Percentiles rank a stretch among this genome's conserved stretches.
Conservation (phyloP, 1,140 invertebrate species). For the Diabrotica virgifera region DNA sequence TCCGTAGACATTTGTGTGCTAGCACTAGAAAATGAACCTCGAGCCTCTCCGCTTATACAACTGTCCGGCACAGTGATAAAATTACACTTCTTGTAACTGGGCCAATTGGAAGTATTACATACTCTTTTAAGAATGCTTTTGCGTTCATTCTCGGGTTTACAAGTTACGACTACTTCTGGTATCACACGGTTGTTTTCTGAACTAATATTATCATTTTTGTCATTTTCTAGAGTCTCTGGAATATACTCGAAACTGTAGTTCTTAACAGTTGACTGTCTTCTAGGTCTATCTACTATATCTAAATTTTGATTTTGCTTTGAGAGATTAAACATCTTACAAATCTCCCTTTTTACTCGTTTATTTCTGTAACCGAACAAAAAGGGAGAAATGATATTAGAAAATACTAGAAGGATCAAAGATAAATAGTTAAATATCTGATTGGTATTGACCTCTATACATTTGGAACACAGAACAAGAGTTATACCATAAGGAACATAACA, state of each 20-base stretch:
- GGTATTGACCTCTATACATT: slow-evolving; percentile 47
- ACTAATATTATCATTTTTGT: slow-evolving; percentile 24
- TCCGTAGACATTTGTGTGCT: slow-evolving; percentile 46
- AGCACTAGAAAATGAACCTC: slow-evolving; percentile 44
- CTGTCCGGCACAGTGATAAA: slow-evolving; percentile 45
- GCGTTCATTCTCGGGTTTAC: slow-evolving; percentile 38
- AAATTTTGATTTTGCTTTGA: slow-evolving; percentile 17
- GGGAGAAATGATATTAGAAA: slow-evolving; percentile 69
- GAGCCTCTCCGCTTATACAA: slow-evolving; percentile 37
- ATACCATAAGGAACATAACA: slow-evolving; percentile 69
- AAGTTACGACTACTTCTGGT: slow-evolving; percentile 43
- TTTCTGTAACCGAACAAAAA: slow-evolving; percentile 78
- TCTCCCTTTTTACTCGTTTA: slow-evolving; percentile 69
- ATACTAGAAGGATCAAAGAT: slow-evolving; percentile 62
- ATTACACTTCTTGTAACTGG: slow-evolving; percentile 43
- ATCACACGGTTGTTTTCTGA: slow-evolving; percentile 22
- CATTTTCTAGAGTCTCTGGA: slow-evolving; percentile 14
- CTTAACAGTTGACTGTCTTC: slow-evolving; percentile 7
- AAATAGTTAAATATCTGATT: slow-evolving; percentile 51
- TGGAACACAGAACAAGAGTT: slow-evolving; percentile 50
- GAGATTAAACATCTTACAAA: slow-evolving; percentile 59
- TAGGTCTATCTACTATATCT: slow-evolving; percentile 1
- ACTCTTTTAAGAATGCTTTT: slow-evolving; percentile 45
- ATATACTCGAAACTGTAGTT: slow-evolving; percentile 26
- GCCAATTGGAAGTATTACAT: slow-evolving; percentile 38